Evolutionary conservation across 2,797 vertebrate genomes (phyloP).

Genomic region (Melanotaenia maccullochi): DNA sequence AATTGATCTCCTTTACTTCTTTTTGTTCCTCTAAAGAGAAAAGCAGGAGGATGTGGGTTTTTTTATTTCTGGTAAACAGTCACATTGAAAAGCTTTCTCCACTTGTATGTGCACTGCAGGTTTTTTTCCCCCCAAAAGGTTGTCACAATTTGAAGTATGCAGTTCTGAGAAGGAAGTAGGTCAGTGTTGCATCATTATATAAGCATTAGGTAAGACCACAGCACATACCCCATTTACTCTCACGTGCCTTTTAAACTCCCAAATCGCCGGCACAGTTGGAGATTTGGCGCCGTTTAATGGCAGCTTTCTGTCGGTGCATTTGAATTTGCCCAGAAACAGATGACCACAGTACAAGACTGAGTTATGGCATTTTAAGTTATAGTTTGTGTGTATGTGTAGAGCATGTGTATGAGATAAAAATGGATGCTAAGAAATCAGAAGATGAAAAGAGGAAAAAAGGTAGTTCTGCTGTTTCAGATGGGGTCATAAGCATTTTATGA

Average conservation of each 20-base stretch:
- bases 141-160: slow-evolving; percentile 47
- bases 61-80: slow-evolving; percentile 20
- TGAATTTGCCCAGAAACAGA: slow-evolving; percentile 21
- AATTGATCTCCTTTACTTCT: slow-evolving; percentile 2
- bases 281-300: slow-evolving; percentile 34
- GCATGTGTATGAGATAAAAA: background rate
- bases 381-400: background rate
- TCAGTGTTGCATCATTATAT: slow-evolving; percentile 69
- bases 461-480: background rate
- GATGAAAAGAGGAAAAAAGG: slow-evolving; percentile 1
- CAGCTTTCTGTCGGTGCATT: background rate
- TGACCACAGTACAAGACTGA: slow-evolving; percentile 2
- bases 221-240: slow-evolving; percentile 57
- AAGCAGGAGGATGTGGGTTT: slow-evolving; percentile 31
- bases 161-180: slow-evolving; percentile 62
- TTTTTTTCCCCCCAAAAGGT: slow-evolving; percentile 24
- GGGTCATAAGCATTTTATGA: background rate
- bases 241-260: slow-evolving; percentile 50
- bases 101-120: slow-evolving; percentile 10
- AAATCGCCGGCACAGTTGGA: slow-evolving; percentile 1
- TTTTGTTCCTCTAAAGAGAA: slow-evolving; percentile 4
- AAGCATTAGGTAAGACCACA: slow-evolving; percentile 61
- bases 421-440: background rate
- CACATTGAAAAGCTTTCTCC: slow-evolving; percentile 19
- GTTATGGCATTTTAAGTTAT: background rate